A percentile compares a stretch with the other conserved stretches of the same genome.
phyloP scores from a whole-genome alignment of 2,888 invertebrate genomes.

The Agrotis clavis region DNA sequence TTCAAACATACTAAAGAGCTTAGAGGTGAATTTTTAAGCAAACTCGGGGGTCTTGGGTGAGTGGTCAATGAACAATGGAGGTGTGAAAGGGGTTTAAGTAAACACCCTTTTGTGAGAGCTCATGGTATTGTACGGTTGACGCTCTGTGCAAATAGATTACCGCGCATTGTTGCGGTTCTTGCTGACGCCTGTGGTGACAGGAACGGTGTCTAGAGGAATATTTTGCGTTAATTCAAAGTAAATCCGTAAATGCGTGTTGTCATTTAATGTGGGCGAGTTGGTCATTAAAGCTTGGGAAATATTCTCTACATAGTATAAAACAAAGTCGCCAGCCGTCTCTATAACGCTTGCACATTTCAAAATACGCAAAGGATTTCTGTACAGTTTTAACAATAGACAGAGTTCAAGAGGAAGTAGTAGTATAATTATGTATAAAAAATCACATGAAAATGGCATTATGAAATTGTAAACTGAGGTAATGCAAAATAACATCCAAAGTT shows the following conservation, averaged over 20 bases:
- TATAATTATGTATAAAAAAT: too few relatives aligned
- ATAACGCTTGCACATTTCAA: too few relatives aligned
- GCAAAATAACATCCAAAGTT: background rate
- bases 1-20: slow-evolving; percentile 44
- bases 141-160: slow-evolving; percentile 89
- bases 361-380: too few relatives aligned
- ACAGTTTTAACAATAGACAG: too few relatives aligned
- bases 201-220: slow-evolving; percentile 50
- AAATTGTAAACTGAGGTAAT: background rate
- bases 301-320: too few relatives aligned
- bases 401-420: too few relatives aligned
- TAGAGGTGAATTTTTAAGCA: slow-evolving; percentile 63
- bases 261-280: slow-evolving; percentile 18
- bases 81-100: slow-evolving; percentile 90
- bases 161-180: slow-evolving; percentile 80
- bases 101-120: slow-evolving; percentile 88
- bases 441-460: too few relatives aligned
- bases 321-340: too few relatives aligned
- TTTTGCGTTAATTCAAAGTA: slow-evolving; percentile 49
- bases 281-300: background rate
- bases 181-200: slow-evolving; percentile 68
- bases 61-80: slow-evolving; percentile 84
- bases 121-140: slow-evolving; percentile 82
- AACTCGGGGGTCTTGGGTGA: slow-evolving; percentile 68
- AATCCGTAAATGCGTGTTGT: slow-evolving; percentile 25